Evolutionary conservation across 2,113 vertebrate species (phyloP), one percentile per base, ranked within the genome.

Genomic region (Tiliqua scincoides): DNA sequence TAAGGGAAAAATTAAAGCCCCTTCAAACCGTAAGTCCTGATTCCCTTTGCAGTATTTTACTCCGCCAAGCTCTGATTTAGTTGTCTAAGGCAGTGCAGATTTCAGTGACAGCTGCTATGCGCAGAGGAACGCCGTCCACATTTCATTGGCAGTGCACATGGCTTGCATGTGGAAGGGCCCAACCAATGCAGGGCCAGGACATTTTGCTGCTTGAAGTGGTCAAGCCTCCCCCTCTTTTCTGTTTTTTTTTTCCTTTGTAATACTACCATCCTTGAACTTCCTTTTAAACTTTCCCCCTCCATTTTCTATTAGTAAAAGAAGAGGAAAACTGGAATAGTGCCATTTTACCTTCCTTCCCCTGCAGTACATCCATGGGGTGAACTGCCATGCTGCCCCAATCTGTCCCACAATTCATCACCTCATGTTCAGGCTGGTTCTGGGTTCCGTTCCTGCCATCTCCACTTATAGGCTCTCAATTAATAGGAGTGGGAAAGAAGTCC

Each of bases 1-100:
- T 65, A 61, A 83, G 75, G 82, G 75, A 25, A 75, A 88, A 82
- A 88, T 88, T 80, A 84, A 79, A 84, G 32, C 32, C 76, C 70
- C 71, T 84, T 84, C 87, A 80, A 80, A 85, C 8, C 5, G 35
- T 88, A 52, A 87, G 52, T 27, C 30, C 61, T 59, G 32, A 37
- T 74, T 84, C 61, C 68, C 37, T 35, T 65, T 52, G 54, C 6
- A 68, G 48, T 80, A 32, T 73, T 80, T 74, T 48, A 68, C 30
- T 84, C 37, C 63, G 20, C 35, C 48, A 27, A 40, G 23, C n/a
- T 30, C 54, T 62, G 30, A 52, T 72, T 54, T 59, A 74, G 82
- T 25, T 84, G 43, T 88, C 59, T 30, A 23, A 63, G 27, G 32
- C 61, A 37, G 35, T 25, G 21, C 61, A 18, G 12, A 11, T 77